phyloP scores from a whole-genome alignment of 2,888 invertebrate species.

The Ormyrus labotus region DNA sequence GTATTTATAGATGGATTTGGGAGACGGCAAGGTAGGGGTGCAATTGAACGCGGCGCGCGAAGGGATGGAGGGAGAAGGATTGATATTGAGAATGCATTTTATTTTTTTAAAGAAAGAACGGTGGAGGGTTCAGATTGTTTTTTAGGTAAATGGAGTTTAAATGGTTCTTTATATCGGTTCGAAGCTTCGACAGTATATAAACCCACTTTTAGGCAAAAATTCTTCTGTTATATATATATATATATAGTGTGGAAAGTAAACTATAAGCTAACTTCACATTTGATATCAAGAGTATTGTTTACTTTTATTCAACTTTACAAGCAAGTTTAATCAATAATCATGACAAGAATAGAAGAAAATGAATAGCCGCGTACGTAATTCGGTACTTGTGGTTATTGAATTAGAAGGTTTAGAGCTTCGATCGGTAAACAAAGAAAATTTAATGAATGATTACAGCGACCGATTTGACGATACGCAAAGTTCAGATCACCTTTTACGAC shows the following conservation, averaged over 20 bases:
- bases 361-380: constrained; percentile 25
- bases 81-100: too few species aligned
- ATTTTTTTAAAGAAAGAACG: too few species aligned
- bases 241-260: too few species aligned
- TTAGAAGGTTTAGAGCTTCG: constrained; percentile 24
- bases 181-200: background rate
- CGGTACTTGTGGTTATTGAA: constrained; percentile 29
- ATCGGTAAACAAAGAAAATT: background rate
- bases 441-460: background rate
- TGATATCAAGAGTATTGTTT: background rate
- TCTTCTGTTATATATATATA: background rate
- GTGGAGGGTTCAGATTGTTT: too few species aligned
- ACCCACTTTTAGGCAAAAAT: background rate
- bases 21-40: background rate
- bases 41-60: too few species aligned
- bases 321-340: background rate
- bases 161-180: too few species aligned
- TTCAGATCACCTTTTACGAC: too few species aligned
- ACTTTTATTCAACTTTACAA: background rate
- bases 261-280: constrained; percentile 39
- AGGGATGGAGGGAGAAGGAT: too few species aligned
- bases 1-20: background rate
- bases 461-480: too few species aligned
- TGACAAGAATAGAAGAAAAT: constrained; percentile 4
- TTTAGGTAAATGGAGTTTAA: too few species aligned